Conservation (phyloP, 1,140 invertebrate genomes). For the Whitmania pigra region DNA sequence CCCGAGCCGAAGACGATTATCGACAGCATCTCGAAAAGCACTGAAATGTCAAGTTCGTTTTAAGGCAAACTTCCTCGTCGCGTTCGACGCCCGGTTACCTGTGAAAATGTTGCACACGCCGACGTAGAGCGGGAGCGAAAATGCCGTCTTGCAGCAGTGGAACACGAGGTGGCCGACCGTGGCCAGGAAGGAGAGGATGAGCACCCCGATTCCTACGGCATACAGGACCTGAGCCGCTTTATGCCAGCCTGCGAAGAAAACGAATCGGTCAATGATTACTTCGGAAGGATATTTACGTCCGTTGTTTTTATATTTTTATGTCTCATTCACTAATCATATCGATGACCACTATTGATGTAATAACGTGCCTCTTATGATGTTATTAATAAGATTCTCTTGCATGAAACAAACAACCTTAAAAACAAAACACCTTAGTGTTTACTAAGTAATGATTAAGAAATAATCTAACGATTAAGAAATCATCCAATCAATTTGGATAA, state of each 20-base stretch:
- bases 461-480: background rate
- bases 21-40: slow-evolving; percentile 2
- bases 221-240: slow-evolving; percentile 14
- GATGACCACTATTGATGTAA: background rate
- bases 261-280: background rate
- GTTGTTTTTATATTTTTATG: too few species aligned
- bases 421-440: too few species aligned
- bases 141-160: slow-evolving; percentile 12
- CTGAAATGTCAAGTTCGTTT: background rate
- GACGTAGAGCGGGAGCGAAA: background rate
- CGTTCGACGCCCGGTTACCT: background rate
- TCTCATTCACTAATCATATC: too few species aligned
- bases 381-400: too few species aligned
- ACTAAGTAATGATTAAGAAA: too few species aligned
- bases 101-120: background rate
- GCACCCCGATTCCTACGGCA: slow-evolving; percentile 11
- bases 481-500: background rate
- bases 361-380: background rate
- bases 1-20: background rate
- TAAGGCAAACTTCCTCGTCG: background rate
- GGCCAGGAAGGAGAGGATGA: background rate
- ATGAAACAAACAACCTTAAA: too few species aligned
- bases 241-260: slow-evolving; percentile 6
- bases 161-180: slow-evolving; percentile 6
- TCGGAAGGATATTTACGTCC: background rate